Conservation (phyloP, 2,113 vertebrate species). For the Procavia capensis region DNA sequence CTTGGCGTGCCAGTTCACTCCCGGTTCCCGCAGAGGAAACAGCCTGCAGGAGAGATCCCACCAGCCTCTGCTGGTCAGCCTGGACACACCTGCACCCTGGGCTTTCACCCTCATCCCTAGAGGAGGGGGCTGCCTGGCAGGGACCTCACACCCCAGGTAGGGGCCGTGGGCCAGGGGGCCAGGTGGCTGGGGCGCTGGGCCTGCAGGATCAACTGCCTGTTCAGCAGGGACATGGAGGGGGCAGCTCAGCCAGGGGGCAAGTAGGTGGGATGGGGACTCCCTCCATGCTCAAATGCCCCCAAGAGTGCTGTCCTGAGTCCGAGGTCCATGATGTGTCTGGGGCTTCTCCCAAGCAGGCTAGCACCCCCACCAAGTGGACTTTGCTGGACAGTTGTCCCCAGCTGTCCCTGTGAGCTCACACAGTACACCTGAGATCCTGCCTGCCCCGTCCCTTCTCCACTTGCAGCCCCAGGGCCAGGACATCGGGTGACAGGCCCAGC, state of each 20-base stretch:
- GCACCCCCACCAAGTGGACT: no score
- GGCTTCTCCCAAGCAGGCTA: no score
- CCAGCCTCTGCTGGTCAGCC: fast-evolving
- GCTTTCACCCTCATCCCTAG: background rate
- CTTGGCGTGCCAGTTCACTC: slow-evolving; percentile 94
- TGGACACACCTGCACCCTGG: background rate
- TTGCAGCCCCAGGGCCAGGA: background rate
- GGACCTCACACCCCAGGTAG: fast-evolving
- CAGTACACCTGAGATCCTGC: no score
- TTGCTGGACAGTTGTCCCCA: no score
- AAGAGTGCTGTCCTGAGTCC: no score
- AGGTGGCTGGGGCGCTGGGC: background rate
- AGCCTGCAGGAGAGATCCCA: slow-evolving; percentile 87
- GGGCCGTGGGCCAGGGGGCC: background rate
- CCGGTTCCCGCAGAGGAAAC: slow-evolving; percentile 95
- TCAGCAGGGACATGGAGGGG: background rate
- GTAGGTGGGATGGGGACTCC: no score
- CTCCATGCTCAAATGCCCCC: no score
- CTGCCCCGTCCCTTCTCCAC: background rate
- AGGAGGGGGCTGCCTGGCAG: background rate
- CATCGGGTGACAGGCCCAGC: background rate
- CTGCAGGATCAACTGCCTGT: background rate
- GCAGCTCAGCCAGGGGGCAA: no score
- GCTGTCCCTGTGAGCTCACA: no score
- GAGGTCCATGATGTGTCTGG: no score